A percentile compares a stretch with the other conserved stretches of the same genome.
Evolutionary conservation across 2,888 invertebrate genomes (phyloP).

Genomic region (Sceliomorpha sp.): DNA sequence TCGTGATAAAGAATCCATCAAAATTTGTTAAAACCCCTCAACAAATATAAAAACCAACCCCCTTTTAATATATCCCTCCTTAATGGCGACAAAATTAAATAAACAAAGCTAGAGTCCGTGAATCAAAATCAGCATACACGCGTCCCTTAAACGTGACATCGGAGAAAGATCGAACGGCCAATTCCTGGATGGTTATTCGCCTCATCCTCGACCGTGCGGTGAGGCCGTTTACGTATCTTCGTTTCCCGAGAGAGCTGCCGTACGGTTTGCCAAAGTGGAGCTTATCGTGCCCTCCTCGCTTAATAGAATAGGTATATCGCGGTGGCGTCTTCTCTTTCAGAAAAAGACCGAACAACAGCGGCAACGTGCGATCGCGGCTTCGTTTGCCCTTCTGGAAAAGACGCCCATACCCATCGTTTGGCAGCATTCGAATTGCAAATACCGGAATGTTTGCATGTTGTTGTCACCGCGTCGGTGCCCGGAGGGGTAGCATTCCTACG

Average conservation of each 20-base stretch:
- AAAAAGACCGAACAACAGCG: slow-evolving; percentile 43
- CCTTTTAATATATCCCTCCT: too few relatives aligned
- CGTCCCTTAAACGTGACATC: slow-evolving; percentile 13
- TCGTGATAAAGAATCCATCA: too few relatives aligned
- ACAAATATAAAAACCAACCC: too few relatives aligned
- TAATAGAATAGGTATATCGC: slow-evolving; percentile 71
- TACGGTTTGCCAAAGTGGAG: slow-evolving; percentile 68
- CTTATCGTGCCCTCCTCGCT: slow-evolving; percentile 70
- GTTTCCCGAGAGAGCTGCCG: slow-evolving; percentile 48
- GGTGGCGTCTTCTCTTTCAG: slow-evolving; percentile 33
- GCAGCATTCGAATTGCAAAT: slow-evolving; percentile 80
- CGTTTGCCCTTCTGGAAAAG: slow-evolving; percentile 48
- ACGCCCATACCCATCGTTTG: slow-evolving; percentile 68
- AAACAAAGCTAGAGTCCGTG: slow-evolving; percentile 1
- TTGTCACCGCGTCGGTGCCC: slow-evolving; percentile 77
- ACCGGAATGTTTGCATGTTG: slow-evolving; percentile 80
- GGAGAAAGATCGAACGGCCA: slow-evolving; percentile 45
- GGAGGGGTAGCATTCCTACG: slow-evolving; percentile 61
- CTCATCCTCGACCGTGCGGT: slow-evolving; percentile 22
- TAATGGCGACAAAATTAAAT: neutral
- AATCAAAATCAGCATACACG: slow-evolving; percentile 24
- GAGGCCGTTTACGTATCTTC: slow-evolving; percentile 44
- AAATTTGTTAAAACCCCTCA: neutral
- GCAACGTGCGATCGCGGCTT: too few relatives aligned
- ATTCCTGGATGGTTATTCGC: slow-evolving; percentile 45